Base-by-base conservation (phyloP, 2,797 vertebrate species). In the Lagodon rhomboides region DNA sequence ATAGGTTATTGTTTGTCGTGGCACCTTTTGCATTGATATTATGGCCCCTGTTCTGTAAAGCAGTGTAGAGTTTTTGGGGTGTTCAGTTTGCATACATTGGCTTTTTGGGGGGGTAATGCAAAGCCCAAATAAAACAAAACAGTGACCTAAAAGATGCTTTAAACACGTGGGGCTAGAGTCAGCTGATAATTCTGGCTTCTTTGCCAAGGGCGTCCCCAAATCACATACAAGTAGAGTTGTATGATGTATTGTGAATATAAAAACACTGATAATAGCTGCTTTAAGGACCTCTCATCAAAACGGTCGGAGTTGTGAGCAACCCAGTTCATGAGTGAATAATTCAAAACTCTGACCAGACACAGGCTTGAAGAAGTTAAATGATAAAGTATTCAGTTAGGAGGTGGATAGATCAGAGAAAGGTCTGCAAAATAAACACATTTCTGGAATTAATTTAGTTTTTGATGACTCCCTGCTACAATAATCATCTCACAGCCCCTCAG, bases 1-100 rank as follows among this genome's bases (percentile, higher is more conserved):
- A 12, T 79, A 54, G 27, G 55, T n/a, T 7, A 50, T 20, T 43
- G 27, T 67, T 70, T 44, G 50, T 23, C 70, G 25, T 65, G 54
- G 27, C 44, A 49, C 13, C 9, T 56, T 17, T 51, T 44, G 13
- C 43, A 12, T 38, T 11, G 38, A 46, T 55, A 41, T 23, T 43
- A 10, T 34, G 71, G 22, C n/a, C 4, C 5, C 5, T 58, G n/a
- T 27, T 62, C 11, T 69, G 9, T 22, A 8, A 55, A 41, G 69
- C 51, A 18, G 5, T 65, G 72, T 51, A 34, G 18, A 66, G 6
- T 50, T 27, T 27, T 27, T 27, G 27, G 27, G 27, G 27, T 27
- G 27, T 27, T 27, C 27, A 27, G 27, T 27, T 27, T 38, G 5
- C 30, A 30, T 30, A 30, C 30, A 30, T 6, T 11, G 38, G 38